Evolutionary conservation across 92 coral and sea anemone species (phyloP).

Genomic region (Phenganax marumi): DNA sequence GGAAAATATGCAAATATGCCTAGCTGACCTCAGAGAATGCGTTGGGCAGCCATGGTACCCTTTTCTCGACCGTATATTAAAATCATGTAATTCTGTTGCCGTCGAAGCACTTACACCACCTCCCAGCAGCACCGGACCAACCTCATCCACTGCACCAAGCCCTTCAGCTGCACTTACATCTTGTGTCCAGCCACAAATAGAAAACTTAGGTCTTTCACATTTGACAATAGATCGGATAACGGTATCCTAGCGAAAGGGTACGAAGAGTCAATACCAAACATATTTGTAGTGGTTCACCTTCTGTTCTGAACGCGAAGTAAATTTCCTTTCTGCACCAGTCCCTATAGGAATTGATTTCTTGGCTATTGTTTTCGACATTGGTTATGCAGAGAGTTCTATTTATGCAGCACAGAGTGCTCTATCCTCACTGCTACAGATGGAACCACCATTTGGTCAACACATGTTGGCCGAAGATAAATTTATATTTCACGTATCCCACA

Average conservation of each 20-base stretch:
- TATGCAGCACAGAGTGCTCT: conserved; percentile 44
- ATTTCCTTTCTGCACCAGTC: no score
- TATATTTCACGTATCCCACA: conserved; percentile 21
- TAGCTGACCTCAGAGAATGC: no score
- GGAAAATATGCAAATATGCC: no score
- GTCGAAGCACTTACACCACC: background rate
- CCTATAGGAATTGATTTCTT: no score
- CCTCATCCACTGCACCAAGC: background rate
- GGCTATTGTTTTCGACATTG: no score
- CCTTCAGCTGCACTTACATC: background rate
- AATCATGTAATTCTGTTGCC: background rate
- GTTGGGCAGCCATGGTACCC: no score
- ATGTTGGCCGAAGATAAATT: conserved; percentile 45
- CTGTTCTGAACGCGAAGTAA: background rate
- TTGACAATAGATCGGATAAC: background rate
- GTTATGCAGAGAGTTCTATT: no score
- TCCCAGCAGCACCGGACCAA: background rate
- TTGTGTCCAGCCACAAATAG: conserved; percentile 15
- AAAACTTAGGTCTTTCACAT: background rate
- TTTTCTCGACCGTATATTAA: no score
- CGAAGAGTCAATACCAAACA: conserved; percentile 1
- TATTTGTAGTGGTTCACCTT: background rate
- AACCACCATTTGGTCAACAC: conserved; percentile 52
- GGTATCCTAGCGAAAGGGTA: conserved; percentile 10
- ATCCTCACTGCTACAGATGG: conserved; percentile 30